Conservation (phyloP, 2,113 vertebrate genomes). For the Ptychochromis oligacanthus region DNA sequence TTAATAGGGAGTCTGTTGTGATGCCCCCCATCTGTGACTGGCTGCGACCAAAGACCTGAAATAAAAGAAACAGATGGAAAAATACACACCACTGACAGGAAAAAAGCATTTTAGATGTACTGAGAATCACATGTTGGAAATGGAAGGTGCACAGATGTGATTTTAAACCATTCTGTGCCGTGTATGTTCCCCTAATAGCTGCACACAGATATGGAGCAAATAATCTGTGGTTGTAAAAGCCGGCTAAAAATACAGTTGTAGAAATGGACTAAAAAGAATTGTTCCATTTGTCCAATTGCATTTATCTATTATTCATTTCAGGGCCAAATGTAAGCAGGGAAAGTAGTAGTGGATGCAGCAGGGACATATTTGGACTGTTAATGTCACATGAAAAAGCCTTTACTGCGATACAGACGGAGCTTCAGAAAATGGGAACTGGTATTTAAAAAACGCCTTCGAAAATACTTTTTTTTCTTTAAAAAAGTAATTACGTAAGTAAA, state of each 20-base stretch:
- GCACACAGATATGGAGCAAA: slow-evolving; percentile 39
- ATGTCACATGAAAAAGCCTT: slow-evolving; percentile 22
- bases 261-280: slow-evolving; percentile 57
- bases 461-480: background rate
- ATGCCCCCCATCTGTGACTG: slow-evolving; percentile 59
- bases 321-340: slow-evolving; percentile 23
- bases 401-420: background rate
- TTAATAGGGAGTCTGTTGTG: slow-evolving; percentile 58
- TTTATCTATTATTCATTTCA: slow-evolving; percentile 70
- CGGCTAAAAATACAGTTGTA: slow-evolving; percentile 73
- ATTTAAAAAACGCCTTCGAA: background rate
- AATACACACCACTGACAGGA: slow-evolving; percentile 16
- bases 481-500: background rate
- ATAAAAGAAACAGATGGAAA: slow-evolving; percentile 68
- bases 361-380: slow-evolving; percentile 1
- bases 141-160: slow-evolving; percentile 35
- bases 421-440: background rate
- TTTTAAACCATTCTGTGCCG: slow-evolving; percentile 20
- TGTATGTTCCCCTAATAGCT: slow-evolving; percentile 46
- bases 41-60: slow-evolving; percentile 34
- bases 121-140: slow-evolving; percentile 22
- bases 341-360: slow-evolving; percentile 17
- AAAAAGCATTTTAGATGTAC: slow-evolving; percentile 21
- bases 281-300: slow-evolving; percentile 73
- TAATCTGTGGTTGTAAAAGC: slow-evolving; percentile 51